Evolutionary conservation across 2,113 vertebrate genomes (phyloP).

Genomic region (Columbina picui): DNA sequence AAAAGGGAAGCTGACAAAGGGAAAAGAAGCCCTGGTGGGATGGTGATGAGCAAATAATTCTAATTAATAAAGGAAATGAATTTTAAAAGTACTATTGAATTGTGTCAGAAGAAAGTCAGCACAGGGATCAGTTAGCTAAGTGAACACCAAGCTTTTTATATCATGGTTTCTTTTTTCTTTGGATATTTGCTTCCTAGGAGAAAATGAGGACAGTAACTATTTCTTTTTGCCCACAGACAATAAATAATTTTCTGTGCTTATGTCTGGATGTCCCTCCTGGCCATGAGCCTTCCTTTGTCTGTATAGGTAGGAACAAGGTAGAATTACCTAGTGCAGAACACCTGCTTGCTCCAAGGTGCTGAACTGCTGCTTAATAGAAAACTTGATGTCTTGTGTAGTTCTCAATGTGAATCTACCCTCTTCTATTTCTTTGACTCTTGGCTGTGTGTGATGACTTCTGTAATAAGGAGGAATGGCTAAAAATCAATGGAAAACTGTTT

Average conservation of each 20-base stretch:
- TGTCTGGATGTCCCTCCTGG: not conserved
- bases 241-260: not conserved
- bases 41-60: not conserved
- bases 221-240: not conserved
- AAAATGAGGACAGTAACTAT: not conserved
- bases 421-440: conserved; percentile 10
- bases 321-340: not conserved
- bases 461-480: conserved; percentile 40
- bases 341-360: not conserved
- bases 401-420: not conserved
- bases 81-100: not conserved
- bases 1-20: not conserved
- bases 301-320: not conserved
- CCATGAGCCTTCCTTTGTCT: not conserved
- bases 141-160: not conserved
- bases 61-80: not conserved
- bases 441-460: conserved; percentile 19
- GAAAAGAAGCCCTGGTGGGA: not conserved
- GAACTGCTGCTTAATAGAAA: conserved; percentile 31
- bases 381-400: conserved; percentile 17
- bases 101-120: not conserved
- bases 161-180: not conserved
- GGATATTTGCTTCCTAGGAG: not conserved
- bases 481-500: conserved; percentile 52
- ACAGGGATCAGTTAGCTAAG: not conserved